These are phyloP conservation scores for Sialis fuliginosa DNA, from an alignment of 2,888 invertebrate genomes.

Conservation along the genomic window DNA sequence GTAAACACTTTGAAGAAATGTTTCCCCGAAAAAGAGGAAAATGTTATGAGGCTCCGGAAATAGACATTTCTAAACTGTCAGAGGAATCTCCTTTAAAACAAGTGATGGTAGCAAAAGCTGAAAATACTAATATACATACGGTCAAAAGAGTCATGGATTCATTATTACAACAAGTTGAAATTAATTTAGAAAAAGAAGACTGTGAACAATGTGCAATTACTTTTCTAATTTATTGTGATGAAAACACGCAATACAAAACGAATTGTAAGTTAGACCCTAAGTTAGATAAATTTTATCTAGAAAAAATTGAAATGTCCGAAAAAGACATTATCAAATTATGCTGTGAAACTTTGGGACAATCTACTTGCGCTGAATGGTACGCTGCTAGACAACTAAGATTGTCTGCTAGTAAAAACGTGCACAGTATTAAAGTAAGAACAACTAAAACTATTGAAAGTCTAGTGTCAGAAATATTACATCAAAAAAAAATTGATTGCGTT, in stretches of 20 bases:
- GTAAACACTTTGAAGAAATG: no score
- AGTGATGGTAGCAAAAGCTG: no score
- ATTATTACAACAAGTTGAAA: no score
- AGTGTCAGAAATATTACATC: not conserved
- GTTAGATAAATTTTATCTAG: not conserved
- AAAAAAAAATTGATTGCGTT: constrained; percentile 1
- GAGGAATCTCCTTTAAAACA: no score
- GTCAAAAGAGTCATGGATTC: no score
- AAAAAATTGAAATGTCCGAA: not conserved
- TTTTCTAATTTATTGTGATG: no score
- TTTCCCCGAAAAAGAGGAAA: no score
- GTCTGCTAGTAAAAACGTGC: not conserved
- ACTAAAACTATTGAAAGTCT: constrained; percentile 1
- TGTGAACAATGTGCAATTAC: no score
- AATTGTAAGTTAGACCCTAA: not conserved
- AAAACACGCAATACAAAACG: not conserved
- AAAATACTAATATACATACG: no score
- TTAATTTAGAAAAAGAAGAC: no score
- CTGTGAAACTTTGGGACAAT: not conserved
- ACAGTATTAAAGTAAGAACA: constrained; percentile 1
- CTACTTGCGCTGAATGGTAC: not conserved
- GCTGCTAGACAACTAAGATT: constrained; percentile 1
- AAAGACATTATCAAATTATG: not conserved
- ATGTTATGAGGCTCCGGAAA: no score
- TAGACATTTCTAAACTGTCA: no score